Conservation (phyloP, 2,113 vertebrate species). For the Eudyptes chrysolophus region DNA sequence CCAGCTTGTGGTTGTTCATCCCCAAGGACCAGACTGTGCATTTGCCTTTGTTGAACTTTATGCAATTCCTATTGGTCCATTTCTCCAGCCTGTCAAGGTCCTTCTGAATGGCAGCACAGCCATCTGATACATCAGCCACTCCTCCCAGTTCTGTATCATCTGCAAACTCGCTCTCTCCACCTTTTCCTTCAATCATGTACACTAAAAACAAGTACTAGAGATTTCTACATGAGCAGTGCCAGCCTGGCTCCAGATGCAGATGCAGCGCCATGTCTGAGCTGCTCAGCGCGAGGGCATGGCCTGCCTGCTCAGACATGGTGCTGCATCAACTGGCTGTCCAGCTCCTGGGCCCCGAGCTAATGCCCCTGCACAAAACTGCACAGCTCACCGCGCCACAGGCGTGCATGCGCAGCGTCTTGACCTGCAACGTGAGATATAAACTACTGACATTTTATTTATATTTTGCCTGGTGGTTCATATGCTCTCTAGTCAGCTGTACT, state of each 20-base stretch:
- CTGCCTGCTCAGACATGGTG: rapidly evolving
- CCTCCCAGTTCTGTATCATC: background rate
- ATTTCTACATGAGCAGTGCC: background rate
- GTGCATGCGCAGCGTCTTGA: rapidly evolving
- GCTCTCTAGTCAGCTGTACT: background rate
- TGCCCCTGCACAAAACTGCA: rapidly evolving
- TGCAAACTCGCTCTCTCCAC: background rate
- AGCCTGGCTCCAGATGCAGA: rapidly evolving
- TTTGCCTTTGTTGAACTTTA: background rate
- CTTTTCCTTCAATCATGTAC: background rate
- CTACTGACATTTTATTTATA: background rate
- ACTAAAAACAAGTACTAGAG: background rate
- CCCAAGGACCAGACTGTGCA: background rate
- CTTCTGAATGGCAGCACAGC: background rate
- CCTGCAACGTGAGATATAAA: background rate
- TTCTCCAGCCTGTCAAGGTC: background rate
- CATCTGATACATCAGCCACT: background rate
- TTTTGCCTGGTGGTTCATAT: background rate
- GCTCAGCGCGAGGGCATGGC: background rate
- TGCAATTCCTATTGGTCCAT: background rate
- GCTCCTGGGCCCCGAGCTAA: background rate
- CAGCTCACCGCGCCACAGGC: rapidly evolving
- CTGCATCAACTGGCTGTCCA: background rate
- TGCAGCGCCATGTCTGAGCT: rapidly evolving
- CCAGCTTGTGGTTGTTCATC: background rate